Evolutionary conservation across 2,113 vertebrate species (phyloP).

Genomic region (Aythya baeri): DNA sequence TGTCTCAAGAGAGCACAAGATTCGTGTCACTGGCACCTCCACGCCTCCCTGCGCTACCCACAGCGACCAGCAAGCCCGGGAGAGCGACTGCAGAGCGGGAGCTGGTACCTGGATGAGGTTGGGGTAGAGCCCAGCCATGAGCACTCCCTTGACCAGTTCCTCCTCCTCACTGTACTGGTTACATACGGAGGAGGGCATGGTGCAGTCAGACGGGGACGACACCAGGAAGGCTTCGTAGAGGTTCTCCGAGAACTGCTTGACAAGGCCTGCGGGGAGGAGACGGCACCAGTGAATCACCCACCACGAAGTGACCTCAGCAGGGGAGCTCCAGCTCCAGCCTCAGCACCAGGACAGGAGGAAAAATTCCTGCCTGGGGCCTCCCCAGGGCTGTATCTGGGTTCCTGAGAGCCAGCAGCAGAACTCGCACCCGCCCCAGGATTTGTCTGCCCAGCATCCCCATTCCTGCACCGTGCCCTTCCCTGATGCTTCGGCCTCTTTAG

Average conservation of each 20-base stretch:
- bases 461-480: rapidly evolving
- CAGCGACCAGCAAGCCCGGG: neutral
- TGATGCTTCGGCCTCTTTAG: rapidly evolving
- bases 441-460: rapidly evolving
- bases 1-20: neutral
- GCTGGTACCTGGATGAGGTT: slow-evolving; percentile 92
- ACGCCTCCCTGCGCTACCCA: rapidly evolving
- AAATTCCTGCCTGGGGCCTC: neutral
- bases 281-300: neutral
- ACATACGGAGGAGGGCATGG: slow-evolving; percentile 75
- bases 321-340: neutral
- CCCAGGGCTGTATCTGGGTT: neutral
- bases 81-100: rapidly evolving
- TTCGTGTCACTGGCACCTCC: neutral
- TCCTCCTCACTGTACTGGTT: slow-evolving; percentile 91
- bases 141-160: slow-evolving; percentile 91
- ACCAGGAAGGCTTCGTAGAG: slow-evolving; percentile 88
- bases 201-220: slow-evolving; percentile 78
- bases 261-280: slow-evolving; percentile 81
- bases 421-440: rapidly evolving
- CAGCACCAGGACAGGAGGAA: rapidly evolving
- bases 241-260: slow-evolving; percentile 94
- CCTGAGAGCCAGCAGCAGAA: rapidly evolving
- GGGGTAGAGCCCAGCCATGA: slow-evolving; percentile 94
- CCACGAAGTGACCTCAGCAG: rapidly evolving